A percentile compares a stretch with the other conserved stretches of the same genome.
Conservation (phyloP, 2,113 vertebrate genomes). For the Corythornis cristatus region DNA sequence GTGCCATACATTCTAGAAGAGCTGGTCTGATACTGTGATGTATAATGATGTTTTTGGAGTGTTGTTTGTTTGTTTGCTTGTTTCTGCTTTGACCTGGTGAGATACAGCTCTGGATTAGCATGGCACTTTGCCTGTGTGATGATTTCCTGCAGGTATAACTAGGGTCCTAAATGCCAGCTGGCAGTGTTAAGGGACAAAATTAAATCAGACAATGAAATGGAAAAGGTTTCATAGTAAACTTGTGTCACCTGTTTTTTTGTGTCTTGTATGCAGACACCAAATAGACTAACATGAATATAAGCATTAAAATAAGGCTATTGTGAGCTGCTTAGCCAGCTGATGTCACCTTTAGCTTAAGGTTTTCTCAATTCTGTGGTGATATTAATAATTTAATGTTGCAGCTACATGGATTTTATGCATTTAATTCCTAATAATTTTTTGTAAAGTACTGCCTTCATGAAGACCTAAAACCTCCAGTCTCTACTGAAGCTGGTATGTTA, state of each 20-base stretch:
- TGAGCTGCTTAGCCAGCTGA: background rate
- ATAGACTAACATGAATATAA: background rate
- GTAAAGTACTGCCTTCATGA: background rate
- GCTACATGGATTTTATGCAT: background rate
- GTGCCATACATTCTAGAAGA: background rate
- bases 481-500: background rate
- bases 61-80: background rate
- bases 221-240: background rate
- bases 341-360: background rate
- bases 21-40: background rate
- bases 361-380: background rate
- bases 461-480: background rate
- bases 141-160: background rate
- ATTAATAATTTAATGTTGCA: background rate
- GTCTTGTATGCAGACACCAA: background rate
- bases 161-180: background rate
- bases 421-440: constrained; percentile 38
- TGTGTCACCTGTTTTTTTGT: background rate
- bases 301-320: background rate
- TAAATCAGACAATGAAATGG: background rate
- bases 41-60: background rate
- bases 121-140: background rate
- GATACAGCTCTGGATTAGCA: background rate
- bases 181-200: background rate
- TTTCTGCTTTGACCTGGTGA: background rate